Conservation (phyloP, 2,888 invertebrate genomes). For the Andrena praecox region DNA sequence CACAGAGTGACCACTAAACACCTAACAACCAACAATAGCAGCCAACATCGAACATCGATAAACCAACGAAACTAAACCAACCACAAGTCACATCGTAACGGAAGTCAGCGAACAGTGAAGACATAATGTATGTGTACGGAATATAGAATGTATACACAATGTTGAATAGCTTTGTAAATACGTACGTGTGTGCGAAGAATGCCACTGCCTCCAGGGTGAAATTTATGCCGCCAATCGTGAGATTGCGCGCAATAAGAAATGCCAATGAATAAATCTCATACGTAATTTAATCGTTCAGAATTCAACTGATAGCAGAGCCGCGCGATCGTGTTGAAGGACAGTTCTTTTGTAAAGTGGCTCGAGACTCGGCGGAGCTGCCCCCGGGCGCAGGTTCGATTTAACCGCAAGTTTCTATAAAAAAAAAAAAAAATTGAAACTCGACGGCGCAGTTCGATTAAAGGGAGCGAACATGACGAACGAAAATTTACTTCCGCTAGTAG, state of each 20-base stretch:
- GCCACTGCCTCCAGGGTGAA: conserved; percentile 55
- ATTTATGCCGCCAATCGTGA: conserved; percentile 19
- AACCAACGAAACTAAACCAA: conserved; percentile 83
- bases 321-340: not conserved
- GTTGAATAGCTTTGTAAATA: conserved; percentile 68
- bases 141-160: conserved; percentile 66
- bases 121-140: conserved; percentile 70
- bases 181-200: conserved; percentile 72
- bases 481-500: conserved; percentile 10
- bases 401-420: no score
- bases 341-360: not conserved
- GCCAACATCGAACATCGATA: conserved; percentile 84
- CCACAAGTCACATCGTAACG: conserved; percentile 83
- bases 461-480: conserved; percentile 19
- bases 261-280: not conserved
- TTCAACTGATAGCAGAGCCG: not conserved
- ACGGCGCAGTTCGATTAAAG: conserved; percentile 26
- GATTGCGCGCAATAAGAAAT: not conserved
- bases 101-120: conserved; percentile 82
- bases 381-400: no score
- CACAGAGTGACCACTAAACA: conserved; percentile 84
- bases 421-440: not conserved
- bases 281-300: not conserved
- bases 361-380: no score
- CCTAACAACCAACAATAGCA: conserved; percentile 84